Conservation (phyloP, 2,113 vertebrate genomes). For the Otocyon megalotis region DNA sequence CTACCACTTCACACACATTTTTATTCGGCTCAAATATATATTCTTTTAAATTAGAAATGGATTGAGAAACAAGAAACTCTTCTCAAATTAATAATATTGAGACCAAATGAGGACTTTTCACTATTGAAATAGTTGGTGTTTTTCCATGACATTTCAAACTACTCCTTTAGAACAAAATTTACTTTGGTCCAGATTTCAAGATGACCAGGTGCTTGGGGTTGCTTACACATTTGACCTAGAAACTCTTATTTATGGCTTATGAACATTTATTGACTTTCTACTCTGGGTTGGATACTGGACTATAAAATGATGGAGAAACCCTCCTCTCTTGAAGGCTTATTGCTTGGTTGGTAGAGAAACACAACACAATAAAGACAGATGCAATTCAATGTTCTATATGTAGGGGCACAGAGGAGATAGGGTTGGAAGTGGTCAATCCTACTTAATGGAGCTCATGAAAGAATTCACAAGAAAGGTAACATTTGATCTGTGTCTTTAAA, state of each 20-base stretch:
- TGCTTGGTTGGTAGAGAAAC: background rate
- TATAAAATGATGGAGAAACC: background rate
- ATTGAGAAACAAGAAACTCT: background rate
- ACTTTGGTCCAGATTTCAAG: background rate
- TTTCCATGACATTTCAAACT: background rate
- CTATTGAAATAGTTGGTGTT: background rate
- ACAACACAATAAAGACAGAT: background rate
- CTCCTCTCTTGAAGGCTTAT: background rate
- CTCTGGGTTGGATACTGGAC: background rate
- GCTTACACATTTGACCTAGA: background rate
- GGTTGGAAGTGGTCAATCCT: background rate
- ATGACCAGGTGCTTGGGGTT: background rate
- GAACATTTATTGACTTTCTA: background rate
- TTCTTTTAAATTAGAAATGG: background rate
- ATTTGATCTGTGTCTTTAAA: background rate
- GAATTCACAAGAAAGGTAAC: background rate
- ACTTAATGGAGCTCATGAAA: background rate
- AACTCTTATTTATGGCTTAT: background rate
- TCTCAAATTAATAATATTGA: background rate
- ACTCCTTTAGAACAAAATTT: background rate
- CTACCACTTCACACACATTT: background rate
- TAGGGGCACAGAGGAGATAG: fast-evolving
- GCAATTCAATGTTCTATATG: fast-evolving
- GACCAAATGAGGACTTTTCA: background rate
- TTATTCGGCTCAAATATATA: background rate